Base-by-base conservation (phyloP, 2,113 vertebrate genomes). In the Poeciliopsis retropinna region DNA sequence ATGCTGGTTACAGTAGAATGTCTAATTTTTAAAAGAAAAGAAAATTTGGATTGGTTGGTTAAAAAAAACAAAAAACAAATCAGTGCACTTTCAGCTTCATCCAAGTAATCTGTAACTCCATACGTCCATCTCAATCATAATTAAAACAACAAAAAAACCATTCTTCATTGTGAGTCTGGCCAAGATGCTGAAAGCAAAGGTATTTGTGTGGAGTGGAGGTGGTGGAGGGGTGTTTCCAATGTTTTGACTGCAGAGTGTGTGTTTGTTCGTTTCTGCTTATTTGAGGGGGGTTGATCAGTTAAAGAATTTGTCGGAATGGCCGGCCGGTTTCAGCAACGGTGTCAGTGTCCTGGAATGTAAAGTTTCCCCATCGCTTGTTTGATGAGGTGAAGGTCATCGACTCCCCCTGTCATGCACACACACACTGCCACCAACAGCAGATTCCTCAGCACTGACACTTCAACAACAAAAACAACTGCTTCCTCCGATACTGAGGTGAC, bases 401-500 rank as follows among this genome's bases (percentile, higher is more conserved):
- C 78, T 63, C 62, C 51, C 67, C 65, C 72, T 3, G 57, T 60
- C 78, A 34, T 8, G 10, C 19, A 22, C 30, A n/a, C 31, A 34
- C 32, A 25, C 51, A n/a, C 25, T 2, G 22, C 67, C 79, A 85
- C 65, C 78, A 79, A 17, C 84, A 70, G 75, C 72, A 80, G 85
- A 91, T 90, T 91, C 88, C 84, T 84, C 87, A 60, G 62, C 31
- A 57, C 63, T 78, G 88, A 87, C 85, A 85, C 80, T 82, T 61
- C 8, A 22, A 86, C 70, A 78, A 73, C 84, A 78, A 89, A 90
- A 94, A 90, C 88, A 91, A 91, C 87, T 85, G 88, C 84, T 93
- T 94, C 94, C 94, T 91, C 88, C 83, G 92, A 92, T 89, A 88
- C 87, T 2, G 70, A 57, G 72, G 73, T 28, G 73, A 79, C 78